Conservation (phyloP, 2,113 vertebrate genomes). For the Hypanus sabinus region DNA sequence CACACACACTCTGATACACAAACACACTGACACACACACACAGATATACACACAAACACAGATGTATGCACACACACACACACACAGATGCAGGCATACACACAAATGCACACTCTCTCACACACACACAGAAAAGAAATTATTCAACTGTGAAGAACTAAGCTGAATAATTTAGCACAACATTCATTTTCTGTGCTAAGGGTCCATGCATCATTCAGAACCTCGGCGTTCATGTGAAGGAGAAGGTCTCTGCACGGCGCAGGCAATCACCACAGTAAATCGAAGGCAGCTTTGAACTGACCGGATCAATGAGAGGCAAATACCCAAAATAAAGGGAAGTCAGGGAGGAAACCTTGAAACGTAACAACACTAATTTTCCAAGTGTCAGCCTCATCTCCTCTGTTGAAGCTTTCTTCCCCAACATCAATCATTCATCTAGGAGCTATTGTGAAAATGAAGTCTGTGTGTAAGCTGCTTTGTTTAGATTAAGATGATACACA, state of each 20-base stretch:
- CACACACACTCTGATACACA: too few relatives aligned
- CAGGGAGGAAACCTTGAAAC: not conserved
- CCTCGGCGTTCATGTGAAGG: not conserved
- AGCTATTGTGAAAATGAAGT: not conserved
- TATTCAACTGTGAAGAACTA: not conserved
- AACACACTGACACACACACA: too few relatives aligned
- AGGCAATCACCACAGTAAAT: not conserved
- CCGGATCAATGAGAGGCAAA: not conserved
- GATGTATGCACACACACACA: not conserved
- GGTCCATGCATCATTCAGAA: slow-evolving; percentile 21
- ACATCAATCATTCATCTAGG: not conserved
- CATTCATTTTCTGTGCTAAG: not conserved
- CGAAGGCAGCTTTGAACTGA: not conserved
- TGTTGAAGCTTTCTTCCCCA: not conserved
- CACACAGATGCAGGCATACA: not conserved
- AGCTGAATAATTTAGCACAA: slow-evolving; percentile 26
- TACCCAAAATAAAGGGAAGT: not conserved
- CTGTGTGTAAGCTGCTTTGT: not conserved
- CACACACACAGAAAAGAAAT: not conserved
- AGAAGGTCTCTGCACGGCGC: not conserved
- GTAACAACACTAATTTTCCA: slow-evolving; percentile 14
- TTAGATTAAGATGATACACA: not conserved
- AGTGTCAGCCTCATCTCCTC: slow-evolving; percentile 1
- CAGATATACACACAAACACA: not conserved
- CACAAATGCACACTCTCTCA: not conserved